Conservation (phyloP, 1,140 invertebrate genomes). For the Drosophila ananassae region DNA sequence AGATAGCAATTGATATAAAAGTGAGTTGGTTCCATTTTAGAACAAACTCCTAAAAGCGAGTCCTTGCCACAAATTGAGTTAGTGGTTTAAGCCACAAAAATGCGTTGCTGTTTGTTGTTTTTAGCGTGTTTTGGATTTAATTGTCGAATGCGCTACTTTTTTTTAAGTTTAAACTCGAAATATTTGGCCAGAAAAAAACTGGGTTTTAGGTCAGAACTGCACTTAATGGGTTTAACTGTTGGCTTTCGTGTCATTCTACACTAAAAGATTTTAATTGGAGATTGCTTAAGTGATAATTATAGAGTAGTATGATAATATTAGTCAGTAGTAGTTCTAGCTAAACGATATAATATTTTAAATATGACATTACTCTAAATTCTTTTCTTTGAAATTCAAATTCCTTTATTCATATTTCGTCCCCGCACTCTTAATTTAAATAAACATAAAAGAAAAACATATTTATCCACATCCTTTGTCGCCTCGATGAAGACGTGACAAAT, state of each 20-base stretch:
- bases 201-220: background rate
- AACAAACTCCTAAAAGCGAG: slow-evolving; percentile 1
- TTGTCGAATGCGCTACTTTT: background rate
- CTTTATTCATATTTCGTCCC: background rate
- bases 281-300: background rate
- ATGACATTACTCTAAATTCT: background rate
- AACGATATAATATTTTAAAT: background rate
- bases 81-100: slow-evolving; percentile 17
- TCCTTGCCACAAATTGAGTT: slow-evolving; percentile 20
- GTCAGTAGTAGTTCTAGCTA: too few species aligned
- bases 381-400: background rate
- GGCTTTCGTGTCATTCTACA: background rate
- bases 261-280: background rate
- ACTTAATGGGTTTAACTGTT: background rate
- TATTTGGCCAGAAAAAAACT: background rate
- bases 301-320: background rate
- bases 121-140: slow-evolving; percentile 31
- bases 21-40: background rate
- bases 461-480: slow-evolving; percentile 17
- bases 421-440: background rate
- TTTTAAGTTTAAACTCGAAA: background rate
- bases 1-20: slow-evolving; percentile 13
- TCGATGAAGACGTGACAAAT: slow-evolving; percentile 37
- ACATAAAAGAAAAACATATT: background rate
- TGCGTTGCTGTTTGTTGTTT: slow-evolving; percentile 13